phyloP scores from a whole-genome alignment of 1,140 invertebrate species.

The Zaprionus africanus region DNA sequence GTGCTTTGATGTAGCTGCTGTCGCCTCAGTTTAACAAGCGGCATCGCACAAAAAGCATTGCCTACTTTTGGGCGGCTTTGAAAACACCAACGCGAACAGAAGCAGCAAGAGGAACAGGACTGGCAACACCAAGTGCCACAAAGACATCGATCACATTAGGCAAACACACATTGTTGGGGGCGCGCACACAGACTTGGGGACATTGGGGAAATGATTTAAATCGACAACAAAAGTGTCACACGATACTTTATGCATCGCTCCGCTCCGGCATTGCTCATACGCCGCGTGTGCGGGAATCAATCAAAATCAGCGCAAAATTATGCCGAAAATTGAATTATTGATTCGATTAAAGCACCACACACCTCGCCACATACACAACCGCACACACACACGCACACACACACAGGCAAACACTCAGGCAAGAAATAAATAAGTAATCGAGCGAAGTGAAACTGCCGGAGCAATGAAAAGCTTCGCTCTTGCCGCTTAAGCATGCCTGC shows the following conservation, averaged over 20 bases:
- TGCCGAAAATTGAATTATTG: slow-evolving; percentile 78
- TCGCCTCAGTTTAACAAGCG: slow-evolving; percentile 53
- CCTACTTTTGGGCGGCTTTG: slow-evolving; percentile 22
- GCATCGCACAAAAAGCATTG: slow-evolving; percentile 40
- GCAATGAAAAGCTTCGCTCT: slow-evolving; percentile 50
- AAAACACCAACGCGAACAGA: slow-evolving; percentile 24
- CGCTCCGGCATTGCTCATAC: slow-evolving; percentile 39
- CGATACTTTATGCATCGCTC: slow-evolving; percentile 44
- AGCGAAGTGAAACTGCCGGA: slow-evolving; percentile 24
- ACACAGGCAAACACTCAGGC: slow-evolving; percentile 30
- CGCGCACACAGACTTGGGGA: slow-evolving; percentile 9
- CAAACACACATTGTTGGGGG: slow-evolving; percentile 59
- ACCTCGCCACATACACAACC: slow-evolving; percentile 26
- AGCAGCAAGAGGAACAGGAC: not conserved
- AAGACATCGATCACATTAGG: slow-evolving; percentile 74
- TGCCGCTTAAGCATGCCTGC: slow-evolving; percentile 60
- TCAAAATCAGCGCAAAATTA: slow-evolving; percentile 74
- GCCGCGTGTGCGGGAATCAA: slow-evolving; percentile 55
- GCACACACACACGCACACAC: slow-evolving; percentile 20
- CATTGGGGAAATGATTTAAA: slow-evolving; percentile 67
- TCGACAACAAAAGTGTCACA: slow-evolving; percentile 64
- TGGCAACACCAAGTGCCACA: slow-evolving; percentile 16
- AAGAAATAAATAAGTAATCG: slow-evolving; percentile 60
- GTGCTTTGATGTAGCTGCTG: slow-evolving; percentile 65
- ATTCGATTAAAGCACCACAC: slow-evolving; percentile 53